A percentile compares a stretch with the other conserved stretches of the same genome.
phyloP scores from a whole-genome alignment of 2,113 vertebrate species.

The Pyxicephalus adspersus region DNA sequence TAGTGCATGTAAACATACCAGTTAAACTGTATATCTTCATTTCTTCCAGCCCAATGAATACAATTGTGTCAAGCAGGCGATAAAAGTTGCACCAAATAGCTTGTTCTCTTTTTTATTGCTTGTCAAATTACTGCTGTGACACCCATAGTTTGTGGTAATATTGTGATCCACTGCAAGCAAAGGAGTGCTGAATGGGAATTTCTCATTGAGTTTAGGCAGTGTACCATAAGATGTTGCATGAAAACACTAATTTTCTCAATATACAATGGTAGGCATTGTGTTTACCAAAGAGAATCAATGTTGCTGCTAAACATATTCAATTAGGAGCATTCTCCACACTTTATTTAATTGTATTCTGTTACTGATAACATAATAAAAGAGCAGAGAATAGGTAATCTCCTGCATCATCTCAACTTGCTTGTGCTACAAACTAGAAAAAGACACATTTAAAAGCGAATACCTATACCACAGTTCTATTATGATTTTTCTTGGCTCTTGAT shows the following conservation, averaged over 20 bases:
- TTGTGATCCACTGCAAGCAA: slow-evolving; percentile 64
- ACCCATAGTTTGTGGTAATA: slow-evolving; percentile 69
- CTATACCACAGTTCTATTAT: no score
- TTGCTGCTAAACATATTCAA: slow-evolving; percentile 70
- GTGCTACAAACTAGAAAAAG: background rate
- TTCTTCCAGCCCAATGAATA: slow-evolving; percentile 71
- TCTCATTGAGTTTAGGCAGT: slow-evolving; percentile 79
- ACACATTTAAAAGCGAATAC: background rate
- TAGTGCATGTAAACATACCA: slow-evolving; percentile 69
- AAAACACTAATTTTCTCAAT: slow-evolving; percentile 83
- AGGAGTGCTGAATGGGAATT: slow-evolving; percentile 64
- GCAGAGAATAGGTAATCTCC: slow-evolving; percentile 51
- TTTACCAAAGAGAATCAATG: slow-evolving; percentile 70
- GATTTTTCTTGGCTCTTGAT: no score
- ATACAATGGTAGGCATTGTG: slow-evolving; percentile 70
- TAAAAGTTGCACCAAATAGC: slow-evolving; percentile 67
- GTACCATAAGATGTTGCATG: slow-evolving; percentile 77
- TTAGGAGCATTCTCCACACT: slow-evolving; percentile 61
- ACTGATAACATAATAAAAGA: slow-evolving; percentile 53
- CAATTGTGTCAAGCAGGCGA: slow-evolving; percentile 61
- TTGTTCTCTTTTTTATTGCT: slow-evolving; percentile 69
- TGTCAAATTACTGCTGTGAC: slow-evolving; percentile 74
- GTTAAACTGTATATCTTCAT: slow-evolving; percentile 72
- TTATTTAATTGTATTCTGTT: slow-evolving; percentile 29
- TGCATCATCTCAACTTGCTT: slow-evolving; percentile 26